These are phyloP conservation scores for Corydoras sp. DNA, from an alignment of 2,113 vertebrate species.

Conservation along the genomic window DNA sequence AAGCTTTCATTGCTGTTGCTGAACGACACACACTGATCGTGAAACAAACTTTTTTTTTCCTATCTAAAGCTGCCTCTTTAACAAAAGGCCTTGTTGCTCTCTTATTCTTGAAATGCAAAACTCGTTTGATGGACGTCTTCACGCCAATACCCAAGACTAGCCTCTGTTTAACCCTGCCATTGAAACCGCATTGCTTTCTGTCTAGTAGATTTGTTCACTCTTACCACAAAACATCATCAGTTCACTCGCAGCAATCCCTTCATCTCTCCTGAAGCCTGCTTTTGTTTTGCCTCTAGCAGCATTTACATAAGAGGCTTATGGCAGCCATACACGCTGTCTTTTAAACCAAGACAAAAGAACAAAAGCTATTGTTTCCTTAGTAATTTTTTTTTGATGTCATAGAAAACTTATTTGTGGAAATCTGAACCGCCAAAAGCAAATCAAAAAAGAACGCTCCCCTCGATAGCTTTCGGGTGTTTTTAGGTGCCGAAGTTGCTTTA, in stretches of 20 bases:
- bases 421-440: conserved; percentile 22
- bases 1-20: too few relatives aligned
- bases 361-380: conserved; percentile 72
- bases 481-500: conserved; percentile 53
- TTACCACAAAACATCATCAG: conserved; percentile 34
- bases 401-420: conserved; percentile 54
- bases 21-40: too few relatives aligned
- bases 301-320: conserved; percentile 78
- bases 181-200: conserved; percentile 21
- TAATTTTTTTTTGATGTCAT: conserved; percentile 66
- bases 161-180: conserved; percentile 40
- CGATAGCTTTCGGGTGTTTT: conserved; percentile 44
- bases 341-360: conserved; percentile 65
- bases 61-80: neutral
- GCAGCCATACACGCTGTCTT: conserved; percentile 58
- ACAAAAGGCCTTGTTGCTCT: conserved; percentile 22
- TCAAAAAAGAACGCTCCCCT: conserved; percentile 21
- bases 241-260: conserved; percentile 47
- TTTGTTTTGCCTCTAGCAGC: conserved; percentile 69
- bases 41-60: conserved; percentile 5
- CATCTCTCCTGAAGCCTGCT: conserved; percentile 64
- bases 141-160: conserved; percentile 17
- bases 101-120: conserved; percentile 14
- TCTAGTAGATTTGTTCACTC: conserved; percentile 14
- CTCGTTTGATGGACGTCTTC: conserved; percentile 22